Percentiles rank a stretch among this genome's conserved stretches.
Evolutionary conservation across 2,113 vertebrate genomes (phyloP).

Genomic region (Hylia prasina): DNA sequence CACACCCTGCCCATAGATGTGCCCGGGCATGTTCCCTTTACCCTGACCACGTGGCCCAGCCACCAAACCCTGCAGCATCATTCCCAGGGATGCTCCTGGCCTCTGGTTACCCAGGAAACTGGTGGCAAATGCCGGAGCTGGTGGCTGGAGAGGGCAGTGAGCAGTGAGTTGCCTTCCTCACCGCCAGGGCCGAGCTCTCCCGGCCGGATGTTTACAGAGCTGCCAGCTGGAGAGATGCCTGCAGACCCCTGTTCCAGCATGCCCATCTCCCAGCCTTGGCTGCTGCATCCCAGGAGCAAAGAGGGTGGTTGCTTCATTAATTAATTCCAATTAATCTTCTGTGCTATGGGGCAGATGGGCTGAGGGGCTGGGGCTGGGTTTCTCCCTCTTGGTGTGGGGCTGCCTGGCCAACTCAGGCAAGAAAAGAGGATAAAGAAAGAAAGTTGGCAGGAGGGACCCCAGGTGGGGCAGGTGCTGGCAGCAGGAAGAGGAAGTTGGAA

Average conservation of each 20-base stretch:
- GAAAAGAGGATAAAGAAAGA: background rate
- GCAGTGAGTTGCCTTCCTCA: background rate
- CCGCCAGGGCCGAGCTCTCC: background rate
- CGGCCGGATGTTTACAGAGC: background rate
- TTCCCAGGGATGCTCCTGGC: background rate
- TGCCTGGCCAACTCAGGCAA: background rate
- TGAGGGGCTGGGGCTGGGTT: background rate
- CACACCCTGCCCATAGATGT: background rate
- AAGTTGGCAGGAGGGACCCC: background rate
- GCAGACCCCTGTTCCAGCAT: background rate
- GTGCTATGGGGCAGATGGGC: rapidly evolving
- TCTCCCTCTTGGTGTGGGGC: rapidly evolving
- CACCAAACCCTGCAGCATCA: background rate
- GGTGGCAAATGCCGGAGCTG: background rate
- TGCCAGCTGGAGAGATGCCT: background rate
- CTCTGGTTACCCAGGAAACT: conserved; percentile 12
- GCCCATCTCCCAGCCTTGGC: background rate
- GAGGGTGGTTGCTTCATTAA: background rate
- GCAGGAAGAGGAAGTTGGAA: background rate
- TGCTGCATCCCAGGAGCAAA: background rate
- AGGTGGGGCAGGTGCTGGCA: background rate
- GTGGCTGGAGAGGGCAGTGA: background rate
- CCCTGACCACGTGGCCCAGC: background rate
- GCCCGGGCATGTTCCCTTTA: background rate
- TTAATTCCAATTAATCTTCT: background rate